Percentiles rank a stretch among this genome's conserved stretches.
These are phyloP conservation scores for Hedychridium roseum DNA, from an alignment of 2,888 invertebrate genomes.

Conservation along the genomic window DNA sequence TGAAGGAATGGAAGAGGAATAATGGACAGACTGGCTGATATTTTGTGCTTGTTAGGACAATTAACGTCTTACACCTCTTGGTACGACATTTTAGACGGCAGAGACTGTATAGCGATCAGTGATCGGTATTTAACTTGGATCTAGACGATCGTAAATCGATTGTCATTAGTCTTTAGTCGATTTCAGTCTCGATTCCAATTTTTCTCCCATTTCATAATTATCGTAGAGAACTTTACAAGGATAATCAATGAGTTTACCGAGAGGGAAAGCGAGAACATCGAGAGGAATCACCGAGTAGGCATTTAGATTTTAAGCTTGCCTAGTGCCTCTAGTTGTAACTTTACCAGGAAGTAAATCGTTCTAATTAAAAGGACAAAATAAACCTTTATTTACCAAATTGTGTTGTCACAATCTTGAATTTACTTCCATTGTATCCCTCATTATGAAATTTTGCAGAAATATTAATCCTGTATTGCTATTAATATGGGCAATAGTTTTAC, in stretches of 20 bases:
- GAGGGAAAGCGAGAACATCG: too few species aligned
- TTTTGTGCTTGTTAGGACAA: too few species aligned
- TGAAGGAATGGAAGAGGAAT: too few species aligned
- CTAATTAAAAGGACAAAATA: slow-evolving; percentile 44
- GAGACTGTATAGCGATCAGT: too few species aligned
- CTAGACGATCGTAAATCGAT: background rate
- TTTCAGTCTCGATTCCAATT: slow-evolving; percentile 26
- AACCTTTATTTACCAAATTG: slow-evolving; percentile 47
- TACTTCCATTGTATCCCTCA: background rate
- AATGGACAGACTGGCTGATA: too few species aligned
- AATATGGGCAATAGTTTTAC: too few species aligned
- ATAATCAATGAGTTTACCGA: slow-evolving; percentile 27
- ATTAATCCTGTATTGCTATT: too few species aligned
- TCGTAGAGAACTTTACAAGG: slow-evolving; percentile 15
- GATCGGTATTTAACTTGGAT: too few species aligned
- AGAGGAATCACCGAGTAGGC: slow-evolving; percentile 43
- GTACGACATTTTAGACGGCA: too few species aligned
- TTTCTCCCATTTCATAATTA: slow-evolving; percentile 21
- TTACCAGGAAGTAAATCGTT: slow-evolving; percentile 45
- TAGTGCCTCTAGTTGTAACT: slow-evolving; percentile 59
- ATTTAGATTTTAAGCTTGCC: slow-evolving; percentile 56
- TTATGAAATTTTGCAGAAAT: too few species aligned
- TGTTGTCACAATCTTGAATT: background rate
- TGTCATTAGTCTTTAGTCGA: slow-evolving; percentile 21
- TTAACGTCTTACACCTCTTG: too few species aligned